These are phyloP conservation scores for Euborellia annulipes DNA, from an alignment of 1,140 invertebrate genomes.

Conservation along the genomic window DNA sequence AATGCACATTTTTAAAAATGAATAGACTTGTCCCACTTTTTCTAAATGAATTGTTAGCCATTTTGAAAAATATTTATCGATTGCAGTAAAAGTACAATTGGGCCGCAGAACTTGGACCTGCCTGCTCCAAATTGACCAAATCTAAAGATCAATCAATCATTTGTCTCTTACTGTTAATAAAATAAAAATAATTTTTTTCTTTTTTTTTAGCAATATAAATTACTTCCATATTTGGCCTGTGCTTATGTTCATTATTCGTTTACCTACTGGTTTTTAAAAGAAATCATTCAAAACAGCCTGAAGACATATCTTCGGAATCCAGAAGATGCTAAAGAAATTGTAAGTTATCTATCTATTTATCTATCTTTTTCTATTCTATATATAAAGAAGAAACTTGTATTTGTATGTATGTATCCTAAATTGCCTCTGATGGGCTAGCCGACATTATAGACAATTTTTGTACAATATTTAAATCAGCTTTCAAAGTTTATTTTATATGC, in stretches of 20 bases:
- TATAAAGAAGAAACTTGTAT: not conserved
- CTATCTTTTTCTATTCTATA: not conserved
- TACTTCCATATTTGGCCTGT: slow-evolving; percentile 65
- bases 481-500: not conserved
- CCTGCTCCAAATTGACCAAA: not conserved
- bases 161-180: slow-evolving; percentile 5
- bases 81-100: no score
- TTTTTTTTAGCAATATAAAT: slow-evolving; percentile 52
- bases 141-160: slow-evolving; percentile 7
- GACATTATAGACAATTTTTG: not conserved
- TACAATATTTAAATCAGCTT: not conserved
- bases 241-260: slow-evolving; percentile 53
- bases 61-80: no score
- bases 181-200: slow-evolving; percentile 4
- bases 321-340: not conserved
- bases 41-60: slow-evolving; percentile 9
- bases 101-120: no score
- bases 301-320: not conserved
- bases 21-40: slow-evolving; percentile 1
- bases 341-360: not conserved
- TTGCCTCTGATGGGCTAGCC: no score
- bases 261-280: slow-evolving; percentile 39
- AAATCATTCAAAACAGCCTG: no score
- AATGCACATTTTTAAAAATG: no score
- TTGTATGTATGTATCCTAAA: not conserved